phyloP scores from a whole-genome alignment of 2,888 invertebrate genomes.

The Lymantria monacha region DNA sequence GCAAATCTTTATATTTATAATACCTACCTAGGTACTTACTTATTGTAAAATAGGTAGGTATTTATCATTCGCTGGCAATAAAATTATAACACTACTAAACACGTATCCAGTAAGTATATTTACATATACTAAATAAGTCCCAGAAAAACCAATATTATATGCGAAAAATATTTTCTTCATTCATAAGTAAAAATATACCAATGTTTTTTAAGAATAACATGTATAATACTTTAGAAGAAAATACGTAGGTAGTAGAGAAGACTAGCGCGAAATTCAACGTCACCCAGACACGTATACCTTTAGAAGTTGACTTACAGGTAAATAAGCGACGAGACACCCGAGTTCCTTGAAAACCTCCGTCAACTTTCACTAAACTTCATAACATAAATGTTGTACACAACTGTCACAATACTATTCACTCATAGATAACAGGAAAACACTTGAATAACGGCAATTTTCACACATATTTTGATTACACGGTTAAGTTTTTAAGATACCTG shows the following conservation, averaged over 20 bases:
- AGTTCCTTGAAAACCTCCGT: constrained; percentile 66
- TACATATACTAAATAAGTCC: no score
- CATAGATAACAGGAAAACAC: constrained; percentile 59
- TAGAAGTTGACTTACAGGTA: constrained; percentile 67
- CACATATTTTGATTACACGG: constrained; percentile 71
- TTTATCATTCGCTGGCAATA: no score
- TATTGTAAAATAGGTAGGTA: no score
- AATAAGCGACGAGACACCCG: constrained; percentile 62
- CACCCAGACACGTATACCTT: constrained; percentile 69
- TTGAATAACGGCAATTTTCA: constrained; percentile 61
- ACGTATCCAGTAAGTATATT: no score
- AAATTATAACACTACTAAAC: no score
- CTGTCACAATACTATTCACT: constrained; percentile 66
- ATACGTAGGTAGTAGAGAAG: constrained; percentile 23
- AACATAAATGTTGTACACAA: constrained; percentile 68
- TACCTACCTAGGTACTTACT: no score
- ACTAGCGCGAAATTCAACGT: constrained; percentile 57
- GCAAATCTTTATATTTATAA: no score
- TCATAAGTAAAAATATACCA: no score
- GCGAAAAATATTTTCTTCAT: no score
- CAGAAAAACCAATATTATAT: no score
- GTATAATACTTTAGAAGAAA: constrained; percentile 1
- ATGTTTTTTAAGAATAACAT: no score
- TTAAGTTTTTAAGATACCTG: constrained; percentile 41
- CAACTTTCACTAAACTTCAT: constrained; percentile 75